Evolutionary conservation across 2,113 vertebrate genomes (phyloP).

Genomic region (Suncus etruscus): DNA sequence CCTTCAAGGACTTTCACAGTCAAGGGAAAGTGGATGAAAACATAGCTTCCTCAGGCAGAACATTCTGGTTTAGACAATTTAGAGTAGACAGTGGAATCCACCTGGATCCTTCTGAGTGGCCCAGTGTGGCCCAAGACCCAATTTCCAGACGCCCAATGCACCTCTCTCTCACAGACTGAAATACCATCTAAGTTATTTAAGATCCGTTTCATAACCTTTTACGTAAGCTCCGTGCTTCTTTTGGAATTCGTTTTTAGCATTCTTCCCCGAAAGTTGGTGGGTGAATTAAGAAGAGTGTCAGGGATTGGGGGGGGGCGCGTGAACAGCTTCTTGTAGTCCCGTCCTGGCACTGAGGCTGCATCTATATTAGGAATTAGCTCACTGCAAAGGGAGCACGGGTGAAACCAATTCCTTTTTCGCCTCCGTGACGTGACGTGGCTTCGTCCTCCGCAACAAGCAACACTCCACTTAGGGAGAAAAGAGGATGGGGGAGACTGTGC

Average conservation of each 20-base stretch:
- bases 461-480: not conserved
- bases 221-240: not conserved
- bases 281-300: not conserved
- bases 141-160: too few species aligned
- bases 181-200: not conserved
- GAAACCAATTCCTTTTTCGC: not conserved
- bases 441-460: not conserved
- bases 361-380: constrained; percentile 54
- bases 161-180: not conserved
- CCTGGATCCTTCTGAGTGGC: too few species aligned
- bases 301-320: not conserved
- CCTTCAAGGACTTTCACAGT: not conserved
- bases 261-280: not conserved
- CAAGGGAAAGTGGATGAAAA: not conserved
- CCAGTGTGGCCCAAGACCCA: too few species aligned
- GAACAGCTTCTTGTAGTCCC: not conserved
- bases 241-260: constrained; percentile 8
- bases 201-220: not conserved
- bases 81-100: not conserved
- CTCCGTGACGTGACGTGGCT: not conserved
- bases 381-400: not conserved
- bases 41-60: not conserved
- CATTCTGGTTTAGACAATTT: not conserved
- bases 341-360: not conserved
- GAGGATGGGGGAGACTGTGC: too few species aligned